These are phyloP conservation scores for Scaptodrosophila lebanonensis DNA, from an alignment of 1,140 invertebrate genomes.

Conservation along the genomic window DNA sequence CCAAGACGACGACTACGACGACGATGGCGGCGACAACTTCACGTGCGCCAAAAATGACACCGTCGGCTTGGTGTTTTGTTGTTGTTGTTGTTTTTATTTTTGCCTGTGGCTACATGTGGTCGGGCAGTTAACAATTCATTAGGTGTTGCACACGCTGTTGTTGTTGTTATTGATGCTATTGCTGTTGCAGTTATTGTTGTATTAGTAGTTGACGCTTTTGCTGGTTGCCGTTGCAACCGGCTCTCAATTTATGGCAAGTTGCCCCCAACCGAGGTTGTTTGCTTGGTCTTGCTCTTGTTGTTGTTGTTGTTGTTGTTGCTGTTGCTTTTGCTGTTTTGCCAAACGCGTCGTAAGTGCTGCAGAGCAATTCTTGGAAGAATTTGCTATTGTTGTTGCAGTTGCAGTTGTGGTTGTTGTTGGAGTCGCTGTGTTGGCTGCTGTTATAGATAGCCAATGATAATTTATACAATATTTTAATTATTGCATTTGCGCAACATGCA, in stretches of 20 bases:
- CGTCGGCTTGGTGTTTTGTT: too few relatives aligned
- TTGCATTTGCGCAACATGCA: too few relatives aligned
- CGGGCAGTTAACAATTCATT: slow-evolving; percentile 65
- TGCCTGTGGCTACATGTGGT: slow-evolving; percentile 43
- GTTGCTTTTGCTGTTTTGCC: slow-evolving; percentile 21
- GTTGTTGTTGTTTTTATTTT: too few relatives aligned
- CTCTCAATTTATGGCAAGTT: slow-evolving; percentile 61
- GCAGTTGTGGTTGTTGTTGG: slow-evolving; percentile 2
- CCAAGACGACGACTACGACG: slow-evolving; percentile 28
- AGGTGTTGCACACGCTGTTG: slow-evolving; percentile 45
- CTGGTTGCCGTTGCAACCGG: slow-evolving; percentile 10
- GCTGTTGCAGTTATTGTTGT: slow-evolving; percentile 8
- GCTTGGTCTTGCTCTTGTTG: slow-evolving; percentile 26
- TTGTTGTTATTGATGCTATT: slow-evolving; percentile 18
- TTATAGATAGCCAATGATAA: slow-evolving; percentile 30
- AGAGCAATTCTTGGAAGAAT: slow-evolving; percentile 61
- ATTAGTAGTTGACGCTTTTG: slow-evolving; percentile 31
- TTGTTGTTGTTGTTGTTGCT: slow-evolving; percentile 37
- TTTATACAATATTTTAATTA: slow-evolving; percentile 36
- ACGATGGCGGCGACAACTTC: slow-evolving; percentile 42
- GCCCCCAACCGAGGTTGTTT: slow-evolving; percentile 27
- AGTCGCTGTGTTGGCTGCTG: slow-evolving; percentile 2
- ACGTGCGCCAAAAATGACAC: slow-evolving; percentile 20
- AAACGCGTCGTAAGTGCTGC: slow-evolving; percentile 42
- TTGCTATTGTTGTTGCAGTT: slow-evolving; percentile 11